Evolutionary conservation across 2,888 invertebrate species (phyloP).

Genomic region (Xanthia togata): DNA sequence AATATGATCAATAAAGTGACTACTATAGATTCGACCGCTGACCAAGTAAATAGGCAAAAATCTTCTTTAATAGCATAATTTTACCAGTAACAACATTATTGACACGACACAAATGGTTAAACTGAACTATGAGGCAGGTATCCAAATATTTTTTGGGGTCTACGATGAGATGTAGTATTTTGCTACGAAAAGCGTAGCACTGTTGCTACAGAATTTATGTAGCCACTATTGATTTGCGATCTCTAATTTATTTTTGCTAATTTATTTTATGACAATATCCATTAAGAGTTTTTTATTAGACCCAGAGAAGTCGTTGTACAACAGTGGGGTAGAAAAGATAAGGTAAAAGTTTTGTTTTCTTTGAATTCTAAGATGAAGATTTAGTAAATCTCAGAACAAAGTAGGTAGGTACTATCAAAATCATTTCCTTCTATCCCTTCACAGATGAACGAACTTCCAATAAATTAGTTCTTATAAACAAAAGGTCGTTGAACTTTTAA

Average conservation of each 20-base stretch:
- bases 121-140: background rate
- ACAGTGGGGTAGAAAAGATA: background rate
- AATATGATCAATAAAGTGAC: background rate
- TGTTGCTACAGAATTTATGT: background rate
- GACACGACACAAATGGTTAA: background rate
- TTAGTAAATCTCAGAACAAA: background rate
- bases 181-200: slow-evolving; percentile 54
- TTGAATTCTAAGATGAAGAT: background rate
- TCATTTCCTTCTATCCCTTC: background rate
- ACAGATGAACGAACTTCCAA: slow-evolving; percentile 22
- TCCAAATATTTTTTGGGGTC: background rate
- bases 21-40: background rate
- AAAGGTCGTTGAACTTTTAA: slow-evolving; percentile 53
- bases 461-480: slow-evolving; percentile 24
- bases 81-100: background rate
- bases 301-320: background rate
- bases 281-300: background rate
- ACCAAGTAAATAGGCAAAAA: background rate
- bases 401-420: background rate
- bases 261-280: background rate
- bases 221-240: background rate
- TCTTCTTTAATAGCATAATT: background rate
- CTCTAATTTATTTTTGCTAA: background rate
- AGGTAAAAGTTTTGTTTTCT: background rate
- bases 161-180: slow-evolving; percentile 39